Base-by-base conservation (phyloP, 2,888 invertebrate species). In the Stictocephala bisonia region DNA sequence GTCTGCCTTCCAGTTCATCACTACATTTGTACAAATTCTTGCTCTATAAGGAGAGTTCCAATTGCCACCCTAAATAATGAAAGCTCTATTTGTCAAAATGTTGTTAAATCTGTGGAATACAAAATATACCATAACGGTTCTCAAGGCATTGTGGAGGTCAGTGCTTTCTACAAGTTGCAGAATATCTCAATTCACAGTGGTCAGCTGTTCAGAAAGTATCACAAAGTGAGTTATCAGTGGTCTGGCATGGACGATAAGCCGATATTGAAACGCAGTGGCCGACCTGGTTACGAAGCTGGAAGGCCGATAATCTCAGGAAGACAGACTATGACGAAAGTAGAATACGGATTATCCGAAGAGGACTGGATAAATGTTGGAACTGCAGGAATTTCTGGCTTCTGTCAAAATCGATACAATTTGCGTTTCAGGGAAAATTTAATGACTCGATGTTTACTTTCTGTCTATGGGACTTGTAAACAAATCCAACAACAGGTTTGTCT, bases 281-380 rank as follows among this genome's bases (percentile, higher is more conserved):
- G 90, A 82, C 93, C 93, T 0, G 94, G 94, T 2, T 95, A 95
- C 80, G 81, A 89, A 4, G 78, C 84, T 2, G 90, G 90, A 6
- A 87, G 88, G 78, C 93, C 93, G 0, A 84, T 94, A 31, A 81
- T 88, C 74, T 84, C 86, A 68, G 88, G 88, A 13, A 81, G 75
- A 22, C 81, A 83, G 74, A 72, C 79, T 3, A 64, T 29, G n/a
- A 73, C 71, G 82, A 81, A 73, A 76, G 31, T 67, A 1, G 24
- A 13, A 1, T 41, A 40, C 13, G 44, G 44, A 18, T 3, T 22
- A 11, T 44, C 64, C 22, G 13, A 2, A 15, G 3, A n/a, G 1
- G 40, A 64, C 1, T 64, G 64, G 64, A 44, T 64, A 1, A 64
- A 27, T 22, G 20, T 64, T 3, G 22, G 40, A 1, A 27, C 44